Base-by-base conservation (phyloP, 1,140 invertebrate genomes). In the Phocides pigmalion region DNA sequence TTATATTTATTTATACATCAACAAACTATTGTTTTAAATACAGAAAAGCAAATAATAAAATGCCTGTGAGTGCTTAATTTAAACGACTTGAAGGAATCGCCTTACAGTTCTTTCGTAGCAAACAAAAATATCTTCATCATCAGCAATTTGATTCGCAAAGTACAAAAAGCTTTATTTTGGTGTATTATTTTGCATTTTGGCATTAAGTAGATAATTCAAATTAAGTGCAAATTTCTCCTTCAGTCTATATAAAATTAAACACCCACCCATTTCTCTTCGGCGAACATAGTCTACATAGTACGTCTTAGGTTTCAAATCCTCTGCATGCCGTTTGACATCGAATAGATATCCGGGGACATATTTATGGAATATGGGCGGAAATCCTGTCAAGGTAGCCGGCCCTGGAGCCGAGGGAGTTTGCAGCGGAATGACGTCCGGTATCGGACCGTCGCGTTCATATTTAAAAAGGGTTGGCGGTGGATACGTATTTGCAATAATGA, bases 241-340 rank as follows among this genome's bases (percentile, higher is more conserved):
- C 81, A 76, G 73, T 82, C 73, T 77, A 83, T 8, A 41, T 8
- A 84, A 35, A 35, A 84, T 88, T 89, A 84, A 91, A 85, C 88
- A 91, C 88, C 87, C 88, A 91, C 88, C 88, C 81, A 88, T 76
- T 76, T 89, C 85, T 86, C 87, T 81, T 81, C 80, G 81, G 79
- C 86, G 85, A 67, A 86, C 79, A 85, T 90, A 90, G 74, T 89
- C 88, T 91, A 91, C 75, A 84, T 78, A 91, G 75, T 89, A 91
- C 84, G 87, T 88, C 84, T 89, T 89, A 81, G 82, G 81, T 68
- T 70, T 76, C 85, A 86, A 79, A 76, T 90, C 88, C 64, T 87
- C 86, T 66, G 81, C 82, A 81, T 88, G 84, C 84, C 84, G 87
- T 66, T 83, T 74, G 51, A 75, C 64, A 75, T 82, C 67, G 77